phyloP scores from a whole-genome alignment of 2,113 vertebrate species.

The Oceanodroma tethys region DNA sequence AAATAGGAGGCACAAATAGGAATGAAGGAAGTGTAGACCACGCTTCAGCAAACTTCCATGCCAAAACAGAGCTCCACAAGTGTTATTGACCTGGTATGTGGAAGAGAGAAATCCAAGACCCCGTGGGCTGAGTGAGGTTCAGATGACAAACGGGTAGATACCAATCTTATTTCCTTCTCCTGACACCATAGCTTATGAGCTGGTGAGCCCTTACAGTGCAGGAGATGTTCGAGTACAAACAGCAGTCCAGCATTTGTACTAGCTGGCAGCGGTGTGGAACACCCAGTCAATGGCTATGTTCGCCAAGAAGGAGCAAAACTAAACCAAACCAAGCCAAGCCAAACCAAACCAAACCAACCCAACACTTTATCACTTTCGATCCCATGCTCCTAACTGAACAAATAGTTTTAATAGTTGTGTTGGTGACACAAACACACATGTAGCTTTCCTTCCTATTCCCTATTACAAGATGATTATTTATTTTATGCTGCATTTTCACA shows the following conservation, averaged over 20 bases:
- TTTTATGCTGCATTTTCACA: not conserved
- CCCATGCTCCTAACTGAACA: not conserved
- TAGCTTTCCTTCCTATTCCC: not conserved
- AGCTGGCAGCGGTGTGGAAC: not conserved
- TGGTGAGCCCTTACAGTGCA: not conserved
- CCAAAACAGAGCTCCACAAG: not conserved
- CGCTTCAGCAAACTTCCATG: not conserved
- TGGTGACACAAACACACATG: not conserved
- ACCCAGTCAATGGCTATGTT: not conserved
- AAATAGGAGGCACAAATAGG: not conserved
- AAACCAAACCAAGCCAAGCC: not conserved
- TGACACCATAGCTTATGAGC: not conserved
- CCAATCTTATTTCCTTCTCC: not conserved
- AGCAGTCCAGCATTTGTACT: not conserved
- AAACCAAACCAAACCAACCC: not conserved
- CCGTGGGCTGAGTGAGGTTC: not conserved
- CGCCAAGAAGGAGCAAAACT: not conserved
- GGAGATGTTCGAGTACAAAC: not conserved
- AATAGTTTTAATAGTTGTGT: not conserved
- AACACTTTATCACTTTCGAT: not conserved
- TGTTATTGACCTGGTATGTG: no score
- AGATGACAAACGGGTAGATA: not conserved
- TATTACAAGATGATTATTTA: not conserved
- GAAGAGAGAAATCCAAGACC: not conserved
- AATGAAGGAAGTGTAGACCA: not conserved